These are phyloP conservation scores for Eucera pruinosa DNA, from an alignment of 2,888 invertebrate species.

Conservation along the genomic window DNA sequence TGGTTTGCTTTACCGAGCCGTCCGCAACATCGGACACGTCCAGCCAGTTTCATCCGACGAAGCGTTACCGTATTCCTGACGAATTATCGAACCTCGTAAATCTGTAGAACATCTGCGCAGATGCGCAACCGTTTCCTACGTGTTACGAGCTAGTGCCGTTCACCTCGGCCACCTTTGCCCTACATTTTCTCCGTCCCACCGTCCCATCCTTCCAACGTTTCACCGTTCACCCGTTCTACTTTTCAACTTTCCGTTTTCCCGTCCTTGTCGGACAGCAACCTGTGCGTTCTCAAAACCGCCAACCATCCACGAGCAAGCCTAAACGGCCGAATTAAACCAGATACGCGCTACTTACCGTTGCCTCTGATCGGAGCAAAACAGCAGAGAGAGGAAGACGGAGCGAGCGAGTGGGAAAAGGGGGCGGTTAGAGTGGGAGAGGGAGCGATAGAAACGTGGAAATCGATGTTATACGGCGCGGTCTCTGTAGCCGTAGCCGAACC, in stretches of 20 bases:
- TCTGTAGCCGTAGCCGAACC: slow-evolving; percentile 13
- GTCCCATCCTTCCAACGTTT: slow-evolving; percentile 17
- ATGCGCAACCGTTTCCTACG: slow-evolving; percentile 55
- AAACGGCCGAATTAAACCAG: too few species aligned
- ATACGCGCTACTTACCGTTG: too few species aligned
- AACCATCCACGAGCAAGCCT: too few species aligned
- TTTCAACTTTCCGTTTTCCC: slow-evolving; percentile 13
- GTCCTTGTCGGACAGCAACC: too few species aligned
- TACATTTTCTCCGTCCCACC: slow-evolving; percentile 54
- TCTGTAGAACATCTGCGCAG: slow-evolving; percentile 66
- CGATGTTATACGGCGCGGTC: slow-evolving; percentile 4
- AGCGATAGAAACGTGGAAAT: not conserved
- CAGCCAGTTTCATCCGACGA: slow-evolving; percentile 10
- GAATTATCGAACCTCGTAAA: slow-evolving; percentile 68
- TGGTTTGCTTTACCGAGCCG: too few species aligned
- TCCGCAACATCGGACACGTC: not conserved
- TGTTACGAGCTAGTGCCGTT: slow-evolving; percentile 58
- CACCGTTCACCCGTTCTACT: slow-evolving; percentile 24
- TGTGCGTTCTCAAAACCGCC: too few species aligned
- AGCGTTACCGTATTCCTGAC: slow-evolving; percentile 41
- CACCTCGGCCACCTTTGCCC: slow-evolving; percentile 69
- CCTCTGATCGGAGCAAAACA: too few species aligned
- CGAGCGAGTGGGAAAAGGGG: not conserved
- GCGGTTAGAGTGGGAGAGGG: not conserved
- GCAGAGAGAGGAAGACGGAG: not conserved